Conservation (phyloP, 30 jellyfish, hydroid and myxozoan genomes). For the Aurelia sp. region DNA sequence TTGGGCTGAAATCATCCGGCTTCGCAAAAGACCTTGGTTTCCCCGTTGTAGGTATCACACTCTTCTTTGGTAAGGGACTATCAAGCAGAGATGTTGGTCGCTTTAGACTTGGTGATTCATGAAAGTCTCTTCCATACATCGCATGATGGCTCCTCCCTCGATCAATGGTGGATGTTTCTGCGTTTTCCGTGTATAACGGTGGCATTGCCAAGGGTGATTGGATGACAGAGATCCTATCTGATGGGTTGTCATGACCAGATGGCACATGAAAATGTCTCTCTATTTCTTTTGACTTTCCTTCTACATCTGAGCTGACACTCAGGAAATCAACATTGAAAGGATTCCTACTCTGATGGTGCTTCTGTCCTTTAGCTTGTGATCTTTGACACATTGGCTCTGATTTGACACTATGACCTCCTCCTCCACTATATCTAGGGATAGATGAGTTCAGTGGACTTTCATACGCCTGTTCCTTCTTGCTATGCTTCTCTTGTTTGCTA, state of each 20-base stretch:
- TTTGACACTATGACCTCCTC: constrained; percentile 33
- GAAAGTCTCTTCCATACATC: background rate
- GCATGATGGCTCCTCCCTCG: constrained; percentile 10
- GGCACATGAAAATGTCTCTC: constrained; percentile 44
- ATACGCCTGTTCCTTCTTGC: constrained; percentile 58
- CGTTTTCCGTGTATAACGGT: constrained; percentile 18
- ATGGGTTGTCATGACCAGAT: constrained; percentile 18
- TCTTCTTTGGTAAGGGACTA: constrained; percentile 55
- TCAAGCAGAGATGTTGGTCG: constrained; percentile 49
- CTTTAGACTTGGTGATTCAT: background rate
- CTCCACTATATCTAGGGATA: constrained; percentile 44
- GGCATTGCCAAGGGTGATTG: constrained; percentile 49
- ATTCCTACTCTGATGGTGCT: constrained; percentile 36
- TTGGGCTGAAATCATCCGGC: constrained; percentile 55
- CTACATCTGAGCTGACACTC: constrained; percentile 69
- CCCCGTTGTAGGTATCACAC: constrained; percentile 19
- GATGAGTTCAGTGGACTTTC: constrained; percentile 71
- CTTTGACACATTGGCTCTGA: constrained; percentile 9
- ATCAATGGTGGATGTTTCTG: background rate
- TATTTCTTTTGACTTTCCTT: constrained; percentile 25
- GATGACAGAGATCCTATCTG: constrained; percentile 77
- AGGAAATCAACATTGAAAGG: constrained; percentile 76
- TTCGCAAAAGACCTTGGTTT: constrained; percentile 50
- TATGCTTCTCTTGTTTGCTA: constrained; percentile 44
- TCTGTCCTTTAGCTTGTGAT: background rate